These are phyloP conservation scores for Emys orbicularis DNA, from an alignment of 2,797 vertebrate species.

Conservation along the genomic window DNA sequence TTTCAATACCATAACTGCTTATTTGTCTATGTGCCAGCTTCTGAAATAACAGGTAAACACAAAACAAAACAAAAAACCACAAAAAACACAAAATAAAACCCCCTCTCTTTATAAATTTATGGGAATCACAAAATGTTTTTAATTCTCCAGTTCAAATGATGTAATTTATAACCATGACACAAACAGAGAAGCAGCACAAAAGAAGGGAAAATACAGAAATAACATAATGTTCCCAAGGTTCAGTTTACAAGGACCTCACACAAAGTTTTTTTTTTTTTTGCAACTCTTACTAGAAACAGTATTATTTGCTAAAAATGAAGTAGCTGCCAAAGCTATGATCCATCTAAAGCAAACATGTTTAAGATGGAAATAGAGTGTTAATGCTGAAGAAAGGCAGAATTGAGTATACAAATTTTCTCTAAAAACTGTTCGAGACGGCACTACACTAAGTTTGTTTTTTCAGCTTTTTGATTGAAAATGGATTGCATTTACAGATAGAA, in stretches of 20 bases:
- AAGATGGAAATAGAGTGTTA: constrained; percentile 85
- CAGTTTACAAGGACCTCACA: constrained; percentile 91
- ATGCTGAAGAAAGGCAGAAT: constrained; percentile 79
- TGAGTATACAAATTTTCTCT: constrained; percentile 79
- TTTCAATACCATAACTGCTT: constrained; percentile 82
- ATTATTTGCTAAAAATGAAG: constrained; percentile 88
- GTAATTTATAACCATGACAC: constrained; percentile 86
- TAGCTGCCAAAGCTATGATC: constrained; percentile 88
- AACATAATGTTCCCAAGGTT: constrained; percentile 87
- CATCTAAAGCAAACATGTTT: constrained; percentile 86
- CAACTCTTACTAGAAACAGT: constrained; percentile 89
- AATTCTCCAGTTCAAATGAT: constrained; percentile 81
- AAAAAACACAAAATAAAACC: constrained; percentile 30
- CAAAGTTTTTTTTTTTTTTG: constrained; percentile 79
- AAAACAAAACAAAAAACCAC: constrained; percentile 47
- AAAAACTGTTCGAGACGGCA: constrained; percentile 65
- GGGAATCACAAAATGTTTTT: constrained; percentile 81
- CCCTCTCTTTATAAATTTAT: constrained; percentile 58
- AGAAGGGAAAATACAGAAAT: constrained; percentile 77
- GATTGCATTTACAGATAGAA: constrained; percentile 64
- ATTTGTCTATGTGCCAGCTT: constrained; percentile 79
- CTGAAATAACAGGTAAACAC: constrained; percentile 83
- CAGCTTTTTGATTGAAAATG: constrained; percentile 62
- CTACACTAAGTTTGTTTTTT: constrained; percentile 58
- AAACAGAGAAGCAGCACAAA: constrained; percentile 82